Base-by-base conservation (phyloP, 2,797 vertebrate genomes). In the Typhlichthys subterraneus region DNA sequence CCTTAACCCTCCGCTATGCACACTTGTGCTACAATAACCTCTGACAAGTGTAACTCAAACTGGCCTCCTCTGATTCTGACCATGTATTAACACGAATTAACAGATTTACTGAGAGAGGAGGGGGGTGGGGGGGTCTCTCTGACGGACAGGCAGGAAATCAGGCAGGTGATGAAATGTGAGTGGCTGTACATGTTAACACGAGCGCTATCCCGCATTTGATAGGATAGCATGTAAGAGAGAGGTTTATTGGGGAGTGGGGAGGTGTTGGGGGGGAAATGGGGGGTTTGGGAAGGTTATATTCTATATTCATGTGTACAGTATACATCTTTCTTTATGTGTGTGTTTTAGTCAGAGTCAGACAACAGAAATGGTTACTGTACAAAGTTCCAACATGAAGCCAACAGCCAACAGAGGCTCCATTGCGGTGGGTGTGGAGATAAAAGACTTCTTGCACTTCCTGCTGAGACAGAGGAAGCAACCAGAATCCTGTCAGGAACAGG, bases 401-500 rank as follows among this genome's bases (percentile, higher is more conserved):
- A 31, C 38, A 33, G 14, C 54, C 45, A 64, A 67, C 55, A 17
- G 47, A 62, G 65, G 31, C 64, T 83, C 57, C 59, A 46, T 59
- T 72, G 50, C 57, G 79, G 81, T 79, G 82, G 78, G 80, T 33
- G 80, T 87, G 73, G 66, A 83, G 76, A 86, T 86, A 79, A 87
- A 82, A 86, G 79, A 71, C 82, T 90, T 86, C 71, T 84, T 87
- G 83, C 70, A 81, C 87, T 90, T 92, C 90, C 90, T 90, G 80
- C 78, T 88, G 81, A 90, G 87, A 92, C 86, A 88, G 64, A 87
- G 91, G 89, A 92, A 91, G 88, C 85, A 63, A 70, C 80, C 74
- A 73, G 62, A 85, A 89, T 93, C 91, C 88, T 88, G 89, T 90
- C 85, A 88, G 90, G 90, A 91, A 91, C 66, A 76, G 83, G 88